phyloP scores from a whole-genome alignment of 2,113 vertebrate genomes.

The Caloenas nicobarica region DNA sequence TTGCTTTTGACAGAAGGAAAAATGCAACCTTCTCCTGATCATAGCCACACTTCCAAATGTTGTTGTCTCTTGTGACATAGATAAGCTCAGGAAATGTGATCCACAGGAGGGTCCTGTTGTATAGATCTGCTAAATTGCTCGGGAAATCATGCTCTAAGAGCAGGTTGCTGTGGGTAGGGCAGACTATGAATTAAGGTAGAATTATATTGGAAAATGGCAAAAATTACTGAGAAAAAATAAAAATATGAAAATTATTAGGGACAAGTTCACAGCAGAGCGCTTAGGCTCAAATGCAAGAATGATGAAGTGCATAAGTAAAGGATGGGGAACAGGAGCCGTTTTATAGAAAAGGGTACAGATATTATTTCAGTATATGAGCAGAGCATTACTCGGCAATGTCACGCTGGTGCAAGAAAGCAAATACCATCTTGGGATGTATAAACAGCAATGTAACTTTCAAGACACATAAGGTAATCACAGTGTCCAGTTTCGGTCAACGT shows the following conservation, averaged over 20 bases:
- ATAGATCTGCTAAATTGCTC: background rate
- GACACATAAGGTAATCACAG: background rate
- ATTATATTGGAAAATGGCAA: background rate
- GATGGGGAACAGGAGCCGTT: background rate
- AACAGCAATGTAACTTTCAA: background rate
- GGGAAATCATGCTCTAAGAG: background rate
- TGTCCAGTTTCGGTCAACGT: background rate
- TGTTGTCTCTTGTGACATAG: accelerated
- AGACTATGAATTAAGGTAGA: background rate
- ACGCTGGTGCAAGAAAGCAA: background rate
- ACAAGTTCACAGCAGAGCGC: background rate
- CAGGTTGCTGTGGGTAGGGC: background rate
- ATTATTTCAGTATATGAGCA: background rate
- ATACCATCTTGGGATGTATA: background rate
- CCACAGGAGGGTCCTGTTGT: background rate
- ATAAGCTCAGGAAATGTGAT: background rate
- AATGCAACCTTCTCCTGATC: background rate
- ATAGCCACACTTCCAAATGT: accelerated
- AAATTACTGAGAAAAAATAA: background rate
- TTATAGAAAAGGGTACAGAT: background rate
- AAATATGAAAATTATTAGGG: background rate
- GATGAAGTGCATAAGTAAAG: background rate
- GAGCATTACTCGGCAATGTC: background rate
- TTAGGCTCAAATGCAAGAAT: background rate
- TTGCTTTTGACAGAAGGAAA: background rate